These are phyloP conservation scores for Beaufortia kweichowensis DNA, from an alignment of 2,113 vertebrate genomes.

Conservation along the genomic window DNA sequence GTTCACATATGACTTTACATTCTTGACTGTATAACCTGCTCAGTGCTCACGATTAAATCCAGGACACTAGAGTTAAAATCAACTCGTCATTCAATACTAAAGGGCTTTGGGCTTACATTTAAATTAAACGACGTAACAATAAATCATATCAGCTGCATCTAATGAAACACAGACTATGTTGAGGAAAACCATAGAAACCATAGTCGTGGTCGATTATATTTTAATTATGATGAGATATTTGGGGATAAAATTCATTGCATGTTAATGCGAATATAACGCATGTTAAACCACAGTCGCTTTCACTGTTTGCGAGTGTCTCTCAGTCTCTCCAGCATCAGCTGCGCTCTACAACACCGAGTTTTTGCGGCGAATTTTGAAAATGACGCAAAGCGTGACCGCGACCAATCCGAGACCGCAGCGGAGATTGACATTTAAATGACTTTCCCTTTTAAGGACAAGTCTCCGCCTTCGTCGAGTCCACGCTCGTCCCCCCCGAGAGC, in stretches of 20 bases:
- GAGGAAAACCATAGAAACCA: no score
- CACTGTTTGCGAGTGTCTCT: constrained; percentile 12
- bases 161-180: no score
- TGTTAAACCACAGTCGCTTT: not conserved
- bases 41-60: no score
- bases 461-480: constrained; percentile 62
- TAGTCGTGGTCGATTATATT: not conserved
- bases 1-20: no score
- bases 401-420: constrained; percentile 62
- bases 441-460: constrained; percentile 63
- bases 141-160: not conserved
- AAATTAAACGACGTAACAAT: not conserved
- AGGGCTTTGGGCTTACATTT: not conserved
- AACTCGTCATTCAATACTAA: not conserved
- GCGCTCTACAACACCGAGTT: constrained; percentile 36
- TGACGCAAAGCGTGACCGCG: constrained; percentile 54
- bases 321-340: constrained; percentile 28
- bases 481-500: constrained; percentile 66
- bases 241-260: not conserved
- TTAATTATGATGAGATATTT: not conserved
- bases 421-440: constrained; percentile 58
- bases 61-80: no score
- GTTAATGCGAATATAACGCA: not conserved
- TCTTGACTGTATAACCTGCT: not conserved
- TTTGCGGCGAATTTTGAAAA: constrained; percentile 57